Evolutionary conservation across 2,797 vertebrate species (phyloP).

Genomic region (Otolemur crassicaudatus): DNA sequence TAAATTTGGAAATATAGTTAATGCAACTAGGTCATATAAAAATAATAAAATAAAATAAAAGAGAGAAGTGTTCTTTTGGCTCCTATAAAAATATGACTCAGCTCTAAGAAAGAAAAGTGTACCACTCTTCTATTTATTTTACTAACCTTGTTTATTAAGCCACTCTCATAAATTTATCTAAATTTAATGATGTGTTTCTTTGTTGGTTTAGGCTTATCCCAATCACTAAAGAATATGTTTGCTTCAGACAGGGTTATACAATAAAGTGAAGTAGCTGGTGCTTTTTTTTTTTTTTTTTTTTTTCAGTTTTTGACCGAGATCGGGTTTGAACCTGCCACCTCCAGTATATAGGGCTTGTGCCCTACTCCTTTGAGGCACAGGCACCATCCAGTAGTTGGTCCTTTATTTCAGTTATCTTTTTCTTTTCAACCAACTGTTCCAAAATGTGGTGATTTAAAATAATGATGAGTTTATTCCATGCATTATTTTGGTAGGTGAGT

Average conservation of each 20-base stretch:
- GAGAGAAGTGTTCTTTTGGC: fast-evolving
- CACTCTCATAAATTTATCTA: too few relatives aligned
- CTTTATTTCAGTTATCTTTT: not conserved
- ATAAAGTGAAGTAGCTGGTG: not conserved
- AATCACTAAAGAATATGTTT: not conserved
- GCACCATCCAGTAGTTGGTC: not conserved
- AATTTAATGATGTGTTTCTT: not conserved
- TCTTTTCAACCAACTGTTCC: not conserved
- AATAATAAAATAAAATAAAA: not conserved
- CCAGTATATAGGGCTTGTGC: too few relatives aligned
- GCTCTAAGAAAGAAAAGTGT: not conserved
- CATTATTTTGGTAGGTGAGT: not conserved
- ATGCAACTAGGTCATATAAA: not conserved
- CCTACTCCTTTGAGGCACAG: too few relatives aligned
- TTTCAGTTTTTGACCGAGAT: too few relatives aligned
- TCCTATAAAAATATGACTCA: not conserved
- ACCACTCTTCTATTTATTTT: not conserved
- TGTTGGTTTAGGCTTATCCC: not conserved
- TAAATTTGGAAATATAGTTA: constrained; percentile 2
- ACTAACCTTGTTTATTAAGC: not conserved
- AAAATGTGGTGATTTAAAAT: not conserved
- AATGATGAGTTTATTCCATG: not conserved
- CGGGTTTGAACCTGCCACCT: too few relatives aligned
- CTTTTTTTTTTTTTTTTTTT: too few relatives aligned
- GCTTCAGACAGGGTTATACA: not conserved